A percentile compares a stretch with the other conserved stretches of the same genome.
phyloP scores from a whole-genome alignment of 2,888 invertebrate species.

The Sclerodermus sp. region DNA sequence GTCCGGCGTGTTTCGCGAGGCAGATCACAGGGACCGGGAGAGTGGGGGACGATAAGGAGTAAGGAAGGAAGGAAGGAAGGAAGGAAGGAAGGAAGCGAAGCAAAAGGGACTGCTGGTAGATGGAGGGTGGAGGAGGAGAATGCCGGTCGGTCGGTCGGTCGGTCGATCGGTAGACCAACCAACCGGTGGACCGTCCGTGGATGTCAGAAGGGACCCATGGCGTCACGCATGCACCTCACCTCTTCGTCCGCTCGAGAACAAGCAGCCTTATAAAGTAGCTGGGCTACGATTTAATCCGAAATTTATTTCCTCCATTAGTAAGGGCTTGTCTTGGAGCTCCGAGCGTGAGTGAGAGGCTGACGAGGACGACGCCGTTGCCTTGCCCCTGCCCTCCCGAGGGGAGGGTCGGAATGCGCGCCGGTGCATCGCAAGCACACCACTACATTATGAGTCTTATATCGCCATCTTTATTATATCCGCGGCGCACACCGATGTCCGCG shows the following conservation, averaged over 20 bases:
- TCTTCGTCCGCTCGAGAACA: constrained; percentile 37
- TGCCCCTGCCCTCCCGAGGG: constrained; percentile 30
- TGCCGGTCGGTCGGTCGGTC: constrained; percentile 27
- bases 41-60: constrained; percentile 9
- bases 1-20: constrained; percentile 6
- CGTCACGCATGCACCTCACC: constrained; percentile 40
- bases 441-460: constrained; percentile 57
- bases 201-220: constrained; percentile 42
- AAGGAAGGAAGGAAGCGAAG: constrained; percentile 1
- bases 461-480: constrained; percentile 55
- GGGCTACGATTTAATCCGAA: constrained; percentile 58
- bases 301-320: constrained; percentile 59
- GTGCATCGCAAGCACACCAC: constrained; percentile 44
- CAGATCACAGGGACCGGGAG: too few species aligned
- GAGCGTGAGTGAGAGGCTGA: constrained; percentile 54
- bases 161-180: too few species aligned
- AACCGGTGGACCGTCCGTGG: constrained; percentile 33
- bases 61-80: constrained; percentile 9
- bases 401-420: constrained; percentile 49
- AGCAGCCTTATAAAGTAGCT: constrained; percentile 57
- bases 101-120: constrained; percentile 24
- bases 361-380: constrained; percentile 37
- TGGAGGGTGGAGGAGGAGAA: constrained; percentile 14
- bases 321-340: constrained; percentile 54
- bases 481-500: constrained; percentile 33